These are phyloP conservation scores for Zaprionus obscuricornis DNA, from an alignment of 2,888 invertebrate genomes.

Conservation along the genomic window DNA sequence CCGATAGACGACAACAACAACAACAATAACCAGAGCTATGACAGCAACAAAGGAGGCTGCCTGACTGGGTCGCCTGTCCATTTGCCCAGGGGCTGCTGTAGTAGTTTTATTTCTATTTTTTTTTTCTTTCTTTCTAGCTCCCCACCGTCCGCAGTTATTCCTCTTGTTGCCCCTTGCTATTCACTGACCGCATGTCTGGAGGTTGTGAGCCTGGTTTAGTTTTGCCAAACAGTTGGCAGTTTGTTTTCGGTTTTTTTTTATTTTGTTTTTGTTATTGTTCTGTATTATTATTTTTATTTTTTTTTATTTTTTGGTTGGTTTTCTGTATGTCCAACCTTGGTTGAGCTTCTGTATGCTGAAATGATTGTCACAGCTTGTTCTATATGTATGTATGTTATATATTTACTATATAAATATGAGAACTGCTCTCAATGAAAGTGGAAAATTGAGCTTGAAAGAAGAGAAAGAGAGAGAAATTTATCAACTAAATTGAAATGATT, in stretches of 20 bases:
- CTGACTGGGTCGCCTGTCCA: conserved; percentile 67
- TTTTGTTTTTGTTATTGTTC: conserved; percentile 6
- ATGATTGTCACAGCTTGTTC: conserved; percentile 48
- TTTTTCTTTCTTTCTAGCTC: no score
- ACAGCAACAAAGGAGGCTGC: conserved; percentile 68
- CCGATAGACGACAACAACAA: conserved; percentile 69
- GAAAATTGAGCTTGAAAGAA: no score
- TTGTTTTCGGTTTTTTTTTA: conserved; percentile 15
- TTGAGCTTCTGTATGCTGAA: conserved; percentile 45
- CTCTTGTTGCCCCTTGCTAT: neutral
- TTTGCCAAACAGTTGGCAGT: conserved; percentile 66
- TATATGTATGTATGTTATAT: no score
- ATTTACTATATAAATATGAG: conserved; percentile 47
- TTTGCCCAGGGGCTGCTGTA: conserved; percentile 38
- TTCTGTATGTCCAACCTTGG: conserved; percentile 34
- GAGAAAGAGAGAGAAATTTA: no score
- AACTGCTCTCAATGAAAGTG: conserved; percentile 50
- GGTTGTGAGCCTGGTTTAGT: conserved; percentile 76
- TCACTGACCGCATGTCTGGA: conserved; percentile 50
- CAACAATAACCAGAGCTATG: conserved; percentile 21
- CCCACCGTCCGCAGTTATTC: neutral
- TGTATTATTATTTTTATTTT: neutral
- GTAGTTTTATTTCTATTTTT: no score
- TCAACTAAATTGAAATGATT: no score
- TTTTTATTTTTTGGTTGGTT: conserved; percentile 20